Conservation (phyloP, 2,888 invertebrate species). For the Orchesella flavescens region DNA sequence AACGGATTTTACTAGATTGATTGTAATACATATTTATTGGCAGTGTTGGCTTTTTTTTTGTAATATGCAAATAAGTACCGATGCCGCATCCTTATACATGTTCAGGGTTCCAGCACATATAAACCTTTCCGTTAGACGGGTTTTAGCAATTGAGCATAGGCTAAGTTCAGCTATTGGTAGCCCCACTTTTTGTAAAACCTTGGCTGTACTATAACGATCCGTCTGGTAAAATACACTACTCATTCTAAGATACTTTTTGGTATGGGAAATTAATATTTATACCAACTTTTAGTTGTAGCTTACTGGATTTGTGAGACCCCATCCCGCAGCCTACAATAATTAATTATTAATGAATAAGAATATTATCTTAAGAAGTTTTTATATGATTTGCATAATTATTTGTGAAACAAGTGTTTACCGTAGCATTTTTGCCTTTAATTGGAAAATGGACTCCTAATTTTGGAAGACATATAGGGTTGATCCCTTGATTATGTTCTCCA, state of each 20-base stretch:
- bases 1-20: too few relatives aligned
- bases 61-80: slow-evolving; percentile 4
- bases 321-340: slow-evolving; percentile 23
- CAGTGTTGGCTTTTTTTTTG: not conserved
- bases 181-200: slow-evolving; percentile 37
- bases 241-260: too few relatives aligned
- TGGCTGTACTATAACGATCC: not conserved
- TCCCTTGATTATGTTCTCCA: not conserved
- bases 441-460: not conserved
- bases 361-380: too few relatives aligned
- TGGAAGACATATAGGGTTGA: slow-evolving; percentile 30
- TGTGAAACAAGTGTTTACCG: too few relatives aligned
- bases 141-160: not conserved
- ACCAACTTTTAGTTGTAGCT: too few relatives aligned
- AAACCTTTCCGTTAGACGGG: slow-evolving; percentile 30
- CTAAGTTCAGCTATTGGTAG: slow-evolving; percentile 19
- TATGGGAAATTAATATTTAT: too few relatives aligned
- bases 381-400: too few relatives aligned
- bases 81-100: slow-evolving; percentile 48
- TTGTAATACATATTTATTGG: too few relatives aligned
- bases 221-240: not conserved
- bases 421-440: not conserved
- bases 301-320: slow-evolving; percentile 33
- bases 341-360: not conserved
- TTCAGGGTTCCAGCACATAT: slow-evolving; percentile 51